A percentile compares a stretch with the other conserved stretches of the same genome.
Conservation (phyloP, 1,140 invertebrate species). For the Parapsyche elsis region DNA sequence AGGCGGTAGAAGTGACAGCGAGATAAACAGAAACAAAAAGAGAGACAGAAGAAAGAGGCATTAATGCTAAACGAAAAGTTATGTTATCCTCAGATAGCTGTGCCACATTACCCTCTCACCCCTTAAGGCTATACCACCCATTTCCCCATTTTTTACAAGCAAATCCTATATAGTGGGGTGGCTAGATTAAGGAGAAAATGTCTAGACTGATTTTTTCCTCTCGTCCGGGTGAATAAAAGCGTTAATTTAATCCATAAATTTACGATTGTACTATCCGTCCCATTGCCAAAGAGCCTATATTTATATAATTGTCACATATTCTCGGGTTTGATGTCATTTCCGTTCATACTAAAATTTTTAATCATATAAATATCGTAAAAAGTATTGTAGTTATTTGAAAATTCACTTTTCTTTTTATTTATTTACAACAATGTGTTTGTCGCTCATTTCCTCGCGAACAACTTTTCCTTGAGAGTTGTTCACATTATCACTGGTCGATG, state of each 20-base stretch:
- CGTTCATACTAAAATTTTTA: too few species aligned
- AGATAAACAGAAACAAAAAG: slow-evolving; percentile 52
- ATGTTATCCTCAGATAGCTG: slow-evolving; percentile 55
- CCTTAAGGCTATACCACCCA: background rate
- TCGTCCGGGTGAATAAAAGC: background rate
- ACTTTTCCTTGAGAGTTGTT: background rate
- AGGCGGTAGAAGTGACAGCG: slow-evolving; percentile 34
- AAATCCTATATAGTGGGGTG: background rate
- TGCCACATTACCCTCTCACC: slow-evolving; percentile 39
- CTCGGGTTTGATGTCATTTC: too few species aligned
- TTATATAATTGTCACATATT: too few species aligned
- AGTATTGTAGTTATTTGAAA: too few species aligned
- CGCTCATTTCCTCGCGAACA: slow-evolving; percentile 30
- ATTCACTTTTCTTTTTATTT: background rate
- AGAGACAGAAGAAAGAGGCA: slow-evolving; percentile 39
- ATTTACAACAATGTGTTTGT: slow-evolving; percentile 25
- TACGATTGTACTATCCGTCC: background rate
- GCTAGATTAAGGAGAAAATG: slow-evolving; percentile 16
- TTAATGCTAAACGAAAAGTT: slow-evolving; percentile 57
- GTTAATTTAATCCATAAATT: background rate
- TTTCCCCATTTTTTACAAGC: slow-evolving; percentile 18
- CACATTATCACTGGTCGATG: slow-evolving; percentile 27
- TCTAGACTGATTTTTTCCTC: slow-evolving; percentile 32
- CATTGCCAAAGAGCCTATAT: too few species aligned
- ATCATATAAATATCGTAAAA: too few species aligned